Percentiles rank a stretch among this genome's conserved stretches.
Evolutionary conservation across 2,113 vertebrate genomes (phyloP).

Genomic region (Plotosus lineatus): DNA sequence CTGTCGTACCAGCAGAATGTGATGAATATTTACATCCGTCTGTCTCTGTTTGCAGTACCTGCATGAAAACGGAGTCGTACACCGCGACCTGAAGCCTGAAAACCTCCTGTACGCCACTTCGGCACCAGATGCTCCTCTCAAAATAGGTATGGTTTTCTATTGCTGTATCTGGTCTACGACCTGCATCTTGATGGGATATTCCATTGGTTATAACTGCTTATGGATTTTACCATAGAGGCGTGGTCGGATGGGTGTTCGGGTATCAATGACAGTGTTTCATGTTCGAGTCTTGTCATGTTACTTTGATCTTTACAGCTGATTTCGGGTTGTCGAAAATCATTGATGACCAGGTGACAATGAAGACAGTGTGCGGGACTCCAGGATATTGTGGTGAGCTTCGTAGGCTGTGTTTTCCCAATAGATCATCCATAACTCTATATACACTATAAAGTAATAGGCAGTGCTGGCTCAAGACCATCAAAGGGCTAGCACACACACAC

Average conservation of each 20-base stretch:
- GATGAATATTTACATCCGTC: constrained; percentile 23
- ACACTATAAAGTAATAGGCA: not conserved
- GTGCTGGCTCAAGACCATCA: too few species aligned
- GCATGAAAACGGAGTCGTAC: constrained; percentile 86
- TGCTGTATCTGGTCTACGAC: constrained; percentile 62
- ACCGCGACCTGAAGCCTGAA: constrained; percentile 87
- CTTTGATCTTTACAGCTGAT: constrained; percentile 73
- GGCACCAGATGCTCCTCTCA: constrained; percentile 82
- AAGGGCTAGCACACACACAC: too few species aligned
- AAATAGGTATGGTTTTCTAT: constrained; percentile 78
- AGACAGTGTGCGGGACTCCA: constrained; percentile 85
- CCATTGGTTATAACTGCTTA: not conserved
- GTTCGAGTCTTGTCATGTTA: not conserved
- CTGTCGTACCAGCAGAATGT: not conserved
- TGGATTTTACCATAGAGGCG: too few species aligned
- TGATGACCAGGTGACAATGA: constrained; percentile 86
- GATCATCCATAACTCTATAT: not conserved
- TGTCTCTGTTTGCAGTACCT: constrained; percentile 74
- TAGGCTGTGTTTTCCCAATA: constrained; percentile 2
- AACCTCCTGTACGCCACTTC: constrained; percentile 86
- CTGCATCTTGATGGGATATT: constrained; percentile 4
- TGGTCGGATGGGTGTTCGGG: not conserved
- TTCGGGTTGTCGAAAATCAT: constrained; percentile 89
- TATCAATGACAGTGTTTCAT: not conserved
- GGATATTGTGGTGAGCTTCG: constrained; percentile 82